Evolutionary conservation across 2,797 vertebrate species (phyloP), one percentile per base, ranked within the genome.

Genomic region (Pipistrellus pipistrellus): DNA sequence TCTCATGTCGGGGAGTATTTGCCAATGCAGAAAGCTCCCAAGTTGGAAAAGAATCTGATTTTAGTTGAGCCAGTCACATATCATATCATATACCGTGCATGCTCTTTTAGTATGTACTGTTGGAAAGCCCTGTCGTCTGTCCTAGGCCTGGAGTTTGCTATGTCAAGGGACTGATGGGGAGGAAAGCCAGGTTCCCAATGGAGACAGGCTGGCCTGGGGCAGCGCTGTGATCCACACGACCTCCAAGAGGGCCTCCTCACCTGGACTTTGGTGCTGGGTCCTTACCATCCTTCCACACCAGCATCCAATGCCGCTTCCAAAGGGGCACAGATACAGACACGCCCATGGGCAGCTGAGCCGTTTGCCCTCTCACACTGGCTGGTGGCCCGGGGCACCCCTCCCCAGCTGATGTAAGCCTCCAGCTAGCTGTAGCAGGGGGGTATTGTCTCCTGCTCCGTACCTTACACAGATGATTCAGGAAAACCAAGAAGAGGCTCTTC

Each of bases 331-430:
- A 41, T 4, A 51, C 8, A 35, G 4, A 27, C 1, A 6, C 11
- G 0, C 41, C 68, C 23, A 3, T 9, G 0, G 48, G 75, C 76
- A 25, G 3, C 93, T 3, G 75, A 87, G 83, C 88, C 27, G 27
- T 46, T 46, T 53, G 80, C 62, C 66, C 25, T 90, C 23, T 25
- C 3, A 4, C 2, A 23, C 85, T 18, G 32, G 3, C 80, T 23
- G 48, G 48, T 82, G 4, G 48, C 94, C 8, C 53, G 1, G 84
- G 41, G 77, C 72, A 48, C 13, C 72, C 59, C 75, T 17, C 20
- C 20, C 46, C 77, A 20, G 82, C 88, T n/a, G n/a, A 68, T 48
- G 21, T 66, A 15, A 90, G 77, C 93, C 85, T 78, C 73, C 32
- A 23, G 12, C 46, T 41, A 1, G 35, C 38, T 38, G 62, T 46